Conservation (phyloP, 2,113 vertebrate genomes). For the Falcunculus frontatus region DNA sequence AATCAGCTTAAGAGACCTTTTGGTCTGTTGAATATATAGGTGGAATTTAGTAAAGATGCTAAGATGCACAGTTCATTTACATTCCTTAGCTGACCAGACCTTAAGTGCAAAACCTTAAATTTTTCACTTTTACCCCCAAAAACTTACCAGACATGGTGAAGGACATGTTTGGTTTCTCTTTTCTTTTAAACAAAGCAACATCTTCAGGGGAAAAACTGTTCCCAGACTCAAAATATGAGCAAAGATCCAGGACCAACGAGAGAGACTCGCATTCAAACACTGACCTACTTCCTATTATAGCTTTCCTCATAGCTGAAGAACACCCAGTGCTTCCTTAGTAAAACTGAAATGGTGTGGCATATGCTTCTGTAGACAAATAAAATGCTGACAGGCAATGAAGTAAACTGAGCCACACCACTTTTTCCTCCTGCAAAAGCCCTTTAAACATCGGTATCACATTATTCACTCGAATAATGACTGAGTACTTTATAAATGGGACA, state of each 20-base stretch:
- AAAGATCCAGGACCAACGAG: conserved; percentile 12
- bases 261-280: neutral
- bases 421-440: conserved; percentile 19
- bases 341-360: conserved; percentile 39
- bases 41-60: neutral
- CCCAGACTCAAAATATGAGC: neutral
- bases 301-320: conserved; percentile 8
- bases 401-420: conserved; percentile 11
- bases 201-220: neutral
- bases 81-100: neutral
- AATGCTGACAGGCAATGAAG: conserved; percentile 38
- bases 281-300: conserved; percentile 58
- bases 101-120: neutral
- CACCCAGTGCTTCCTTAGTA: neutral
- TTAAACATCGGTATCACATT: conserved; percentile 2
- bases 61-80: neutral
- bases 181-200: conserved; percentile 4
- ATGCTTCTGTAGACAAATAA: conserved; percentile 38
- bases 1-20: neutral
- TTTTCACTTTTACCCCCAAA: neutral
- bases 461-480: conserved; percentile 11
- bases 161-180: neutral
- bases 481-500: conserved; percentile 38
- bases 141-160: neutral
- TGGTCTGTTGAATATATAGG: neutral